Evolutionary conservation across 2,797 vertebrate species (phyloP).

Genomic region (Echiichthys vipera): DNA sequence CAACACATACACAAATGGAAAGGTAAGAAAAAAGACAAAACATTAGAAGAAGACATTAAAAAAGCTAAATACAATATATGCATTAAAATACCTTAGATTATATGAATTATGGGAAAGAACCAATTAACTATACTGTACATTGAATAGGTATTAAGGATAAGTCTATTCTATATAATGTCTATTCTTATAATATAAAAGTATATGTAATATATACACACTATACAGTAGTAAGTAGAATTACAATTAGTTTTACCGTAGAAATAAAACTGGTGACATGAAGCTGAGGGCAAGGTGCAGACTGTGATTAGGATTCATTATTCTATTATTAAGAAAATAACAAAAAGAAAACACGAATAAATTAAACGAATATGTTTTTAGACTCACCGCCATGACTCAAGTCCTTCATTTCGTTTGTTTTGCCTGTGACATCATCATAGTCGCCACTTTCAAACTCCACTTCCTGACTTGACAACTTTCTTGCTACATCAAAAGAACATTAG

Average conservation of each 20-base stretch:
- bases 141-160: too few species aligned
- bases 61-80: neutral
- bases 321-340: neutral
- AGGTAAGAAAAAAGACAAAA: too few species aligned
- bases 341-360: neutral
- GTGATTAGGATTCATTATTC: neutral
- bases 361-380: conserved; percentile 14
- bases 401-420: conserved; percentile 37
- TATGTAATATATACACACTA: neutral
- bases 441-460: conserved; percentile 52
- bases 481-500: conserved; percentile 27
- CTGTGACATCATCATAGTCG: conserved; percentile 55
- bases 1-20: too few species aligned
- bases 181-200: neutral
- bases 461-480: neutral
- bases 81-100: neutral
- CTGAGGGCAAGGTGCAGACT: neutral
- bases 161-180: too few species aligned
- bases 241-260: too few species aligned
- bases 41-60: neutral
- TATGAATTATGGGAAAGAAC: too few species aligned
- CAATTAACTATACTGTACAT: too few species aligned
- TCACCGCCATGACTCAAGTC: conserved; percentile 22
- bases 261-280: neutral
- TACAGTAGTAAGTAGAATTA: too few species aligned